These are phyloP conservation scores for Autographa gamma DNA, from an alignment of 2,888 invertebrate genomes.

Conservation along the genomic window DNA sequence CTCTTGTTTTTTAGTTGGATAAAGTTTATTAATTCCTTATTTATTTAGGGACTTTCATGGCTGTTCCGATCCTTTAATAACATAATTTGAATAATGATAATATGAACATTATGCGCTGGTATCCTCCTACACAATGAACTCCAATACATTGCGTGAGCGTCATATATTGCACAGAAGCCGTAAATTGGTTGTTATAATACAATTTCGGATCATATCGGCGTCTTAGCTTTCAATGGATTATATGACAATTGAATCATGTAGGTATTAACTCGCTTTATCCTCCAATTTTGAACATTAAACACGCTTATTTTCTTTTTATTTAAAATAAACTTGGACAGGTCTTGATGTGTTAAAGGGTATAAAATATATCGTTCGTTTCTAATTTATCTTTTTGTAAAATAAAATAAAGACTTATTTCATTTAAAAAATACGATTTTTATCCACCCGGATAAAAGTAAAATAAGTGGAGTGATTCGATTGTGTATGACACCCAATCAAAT, in stretches of 20 bases:
- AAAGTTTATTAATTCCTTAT: conserved; percentile 1
- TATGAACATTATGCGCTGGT: not conserved
- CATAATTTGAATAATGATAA: conserved; percentile 1
- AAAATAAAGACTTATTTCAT: too few relatives aligned
- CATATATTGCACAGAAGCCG: not conserved
- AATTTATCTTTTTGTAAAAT: too few relatives aligned
- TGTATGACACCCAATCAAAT: conserved; percentile 21
- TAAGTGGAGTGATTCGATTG: not conserved
- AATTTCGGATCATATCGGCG: not conserved
- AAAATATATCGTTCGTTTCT: too few relatives aligned
- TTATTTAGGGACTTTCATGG: not conserved
- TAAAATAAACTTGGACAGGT: too few relatives aligned
- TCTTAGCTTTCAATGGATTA: not conserved
- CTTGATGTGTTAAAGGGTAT: too few relatives aligned
- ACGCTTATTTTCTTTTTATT: too few relatives aligned
- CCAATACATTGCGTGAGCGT: not conserved
- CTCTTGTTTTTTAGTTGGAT: conserved; percentile 1
- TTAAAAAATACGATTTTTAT: not conserved
- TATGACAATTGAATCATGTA: not conserved
- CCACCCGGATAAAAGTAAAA: not conserved
- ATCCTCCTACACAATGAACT: not conserved
- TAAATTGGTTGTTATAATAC: not conserved
- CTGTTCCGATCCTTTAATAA: not conserved
- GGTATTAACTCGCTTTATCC: too few relatives aligned
- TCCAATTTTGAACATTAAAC: too few relatives aligned